Evolutionary conservation across 2,888 invertebrate genomes (phyloP), one percentile per base, ranked within the genome.

Genomic region (Synanthedon formicaeformis): DNA sequence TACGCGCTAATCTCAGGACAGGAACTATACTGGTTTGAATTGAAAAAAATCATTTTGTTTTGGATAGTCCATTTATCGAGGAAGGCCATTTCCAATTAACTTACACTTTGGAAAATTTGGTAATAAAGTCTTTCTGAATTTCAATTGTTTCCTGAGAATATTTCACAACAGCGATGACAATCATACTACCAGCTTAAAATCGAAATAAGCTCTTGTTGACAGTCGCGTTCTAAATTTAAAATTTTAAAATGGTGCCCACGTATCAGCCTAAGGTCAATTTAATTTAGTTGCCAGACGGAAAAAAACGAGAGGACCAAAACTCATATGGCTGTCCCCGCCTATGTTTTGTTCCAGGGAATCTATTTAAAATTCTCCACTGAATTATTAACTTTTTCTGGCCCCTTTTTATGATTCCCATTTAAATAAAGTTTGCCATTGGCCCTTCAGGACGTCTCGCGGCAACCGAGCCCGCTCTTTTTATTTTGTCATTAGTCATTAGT

Each of bases 201-300:
- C 10, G 34, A 10, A 34, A 34, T 34, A 2, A 34, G 10, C 34
- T 34, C 8, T 45, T 14, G 45, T 45, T 12, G 45, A 45, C 45
- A 13, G 45, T 45, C 41, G 14, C 45, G 45, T 45, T 45, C 45
- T 14, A 45, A 13, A 13, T 45, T 45, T 14, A 13, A 45, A 45
- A 12, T 45, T 14, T 13, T 14, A 45, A 45, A 45, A 45, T 45
- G 45, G 45, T 45, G 45, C 45, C 13, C 13, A 45, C 45, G 14
- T 67, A 61, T 45, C 45, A 45, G 62, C 67, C 66, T 61, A 58
- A 65, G 75, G 73, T 76, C 78, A 76, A 74, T 81, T 81, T 79
- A 81, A 82, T 83, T 82, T 79, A 66, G 75, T 67, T 73, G 61
- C 73, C 81, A 81, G 81, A 81, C 82, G 70, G 73, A 78, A 82